Evolutionary conservation across 1,140 invertebrate species (phyloP), one percentile per base, ranked within the genome.

Genomic region (Microplitis mediator): DNA sequence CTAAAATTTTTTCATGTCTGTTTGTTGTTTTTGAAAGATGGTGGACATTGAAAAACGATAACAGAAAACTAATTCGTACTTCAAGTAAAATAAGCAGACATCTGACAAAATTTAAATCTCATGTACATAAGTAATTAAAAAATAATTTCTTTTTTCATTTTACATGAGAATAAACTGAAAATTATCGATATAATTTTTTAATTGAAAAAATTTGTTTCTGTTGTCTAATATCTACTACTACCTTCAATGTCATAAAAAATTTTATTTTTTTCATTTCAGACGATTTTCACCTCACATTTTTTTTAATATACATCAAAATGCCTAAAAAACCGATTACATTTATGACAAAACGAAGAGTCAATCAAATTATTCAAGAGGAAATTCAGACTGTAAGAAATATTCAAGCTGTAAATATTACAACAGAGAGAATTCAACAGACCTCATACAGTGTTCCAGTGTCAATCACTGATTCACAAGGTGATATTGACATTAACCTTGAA

Each of bases 351-450:
- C 65, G 65, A 39, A 51, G 65, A 51, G 14, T n/a, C 0, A 68
- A 68, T 68, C 65, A 68, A 54, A 23, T 68, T 16, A 68, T 68
- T 52, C 65, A 56, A 3, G 52, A 68, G 23, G 39, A 52, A 68
- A 68, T 68, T 35, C 32, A 31, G 8, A 39, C 32, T 4, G 39
- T 50, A 66, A 31, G 35, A 66, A 23, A 66, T 13, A 14, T 51
- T 6, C 8, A 16, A 66, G 34, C 4, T 51, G 45, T 39, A 14
- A 66, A 54, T 54, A 54, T 14, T 54, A 23, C 16, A 54, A 14
- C 16, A 54, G 52, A 54, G 4, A 23, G 13, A 32, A 36, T 62
- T 62, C 60, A 34, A 34, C 60, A 54, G 23, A 62, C 2, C 35
- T 36, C 13, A 62, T n/a, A 31, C 13, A 34, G 4, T 36, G 32